phyloP scores from a whole-genome alignment of 1,140 invertebrate genomes.

The Dolichoris vasculosae region DNA sequence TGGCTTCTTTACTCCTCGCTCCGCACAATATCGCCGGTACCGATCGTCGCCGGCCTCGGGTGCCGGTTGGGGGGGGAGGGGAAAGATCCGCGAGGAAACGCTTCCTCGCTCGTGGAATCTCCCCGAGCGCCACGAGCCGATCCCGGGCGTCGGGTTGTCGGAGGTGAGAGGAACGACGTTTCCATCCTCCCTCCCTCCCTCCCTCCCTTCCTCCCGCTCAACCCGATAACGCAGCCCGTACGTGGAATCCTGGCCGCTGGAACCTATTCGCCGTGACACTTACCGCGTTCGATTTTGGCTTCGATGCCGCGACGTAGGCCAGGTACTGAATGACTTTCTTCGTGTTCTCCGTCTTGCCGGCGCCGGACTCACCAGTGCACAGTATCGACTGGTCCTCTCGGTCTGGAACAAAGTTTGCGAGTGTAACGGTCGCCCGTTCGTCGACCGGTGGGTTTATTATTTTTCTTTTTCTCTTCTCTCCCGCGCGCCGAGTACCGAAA shows the following conservation, averaged over 20 bases:
- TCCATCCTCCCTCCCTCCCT: neutral
- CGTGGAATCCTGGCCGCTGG: neutral
- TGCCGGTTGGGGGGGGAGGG: too few relatives aligned
- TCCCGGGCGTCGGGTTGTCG: too few relatives aligned
- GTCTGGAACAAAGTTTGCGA: constrained; percentile 80
- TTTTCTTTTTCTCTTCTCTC: neutral
- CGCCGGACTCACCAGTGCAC: constrained; percentile 99
- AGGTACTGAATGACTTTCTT: constrained; percentile 99
- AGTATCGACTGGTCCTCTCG: constrained; percentile 99
- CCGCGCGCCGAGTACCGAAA: neutral
- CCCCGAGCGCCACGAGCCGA: too few relatives aligned
- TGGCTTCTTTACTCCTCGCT: too few relatives aligned
- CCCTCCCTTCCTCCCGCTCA: neutral
- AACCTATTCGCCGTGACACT: constrained; percentile 65
- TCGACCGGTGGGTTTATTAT: too few relatives aligned
- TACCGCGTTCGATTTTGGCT: constrained; percentile 94
- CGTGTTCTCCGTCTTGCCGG: constrained; percentile 99
- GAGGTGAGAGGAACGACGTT: neutral
- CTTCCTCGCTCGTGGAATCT: too few relatives aligned
- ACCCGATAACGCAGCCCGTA: neutral
- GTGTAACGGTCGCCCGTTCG: neutral
- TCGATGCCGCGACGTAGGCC: constrained; percentile 97
- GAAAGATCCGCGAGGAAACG: too few relatives aligned
- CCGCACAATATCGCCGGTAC: too few relatives aligned
- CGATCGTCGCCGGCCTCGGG: too few relatives aligned